Evolutionary conservation across 2,113 vertebrate genomes (phyloP).

Genomic region (Gracilinanus agilis): DNA sequence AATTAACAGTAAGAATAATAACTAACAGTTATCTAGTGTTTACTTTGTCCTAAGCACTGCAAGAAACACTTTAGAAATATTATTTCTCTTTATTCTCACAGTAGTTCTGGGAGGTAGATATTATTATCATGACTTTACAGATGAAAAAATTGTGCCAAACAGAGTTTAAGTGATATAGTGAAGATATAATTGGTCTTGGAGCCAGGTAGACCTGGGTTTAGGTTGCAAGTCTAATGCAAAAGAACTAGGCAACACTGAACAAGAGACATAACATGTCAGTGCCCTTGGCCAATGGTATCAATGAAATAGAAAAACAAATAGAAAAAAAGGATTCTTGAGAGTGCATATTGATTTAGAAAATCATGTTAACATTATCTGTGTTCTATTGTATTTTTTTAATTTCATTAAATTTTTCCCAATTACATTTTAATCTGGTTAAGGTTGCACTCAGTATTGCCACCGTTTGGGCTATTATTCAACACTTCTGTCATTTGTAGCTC

Average conservation of each 20-base stretch:
- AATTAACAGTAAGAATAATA: not conserved
- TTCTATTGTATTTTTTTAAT: not conserved
- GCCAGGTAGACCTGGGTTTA: not conserved
- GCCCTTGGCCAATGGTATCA: not conserved
- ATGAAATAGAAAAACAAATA: not conserved
- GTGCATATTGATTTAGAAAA: not conserved
- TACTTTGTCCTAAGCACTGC: not conserved
- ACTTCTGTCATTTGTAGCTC: not conserved
- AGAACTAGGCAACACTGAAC: not conserved
- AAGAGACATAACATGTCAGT: not conserved
- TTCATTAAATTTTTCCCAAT: not conserved
- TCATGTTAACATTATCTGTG: not conserved
- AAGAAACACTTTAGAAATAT: not conserved
- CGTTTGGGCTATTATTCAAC: not conserved
- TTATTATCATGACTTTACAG: not conserved
- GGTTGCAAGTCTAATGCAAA: not conserved
- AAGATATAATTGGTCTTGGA: not conserved
- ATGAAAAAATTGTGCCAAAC: not conserved
- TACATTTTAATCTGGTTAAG: not conserved
- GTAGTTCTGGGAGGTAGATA: not conserved
- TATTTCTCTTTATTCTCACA: not conserved
- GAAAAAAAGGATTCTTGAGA: not conserved
- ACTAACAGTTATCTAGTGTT: not conserved
- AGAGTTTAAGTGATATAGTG: not conserved
- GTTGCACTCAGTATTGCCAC: not conserved